Evolutionary conservation across 2,113 vertebrate genomes (phyloP).

Genomic region (Pongo abelii): DNA sequence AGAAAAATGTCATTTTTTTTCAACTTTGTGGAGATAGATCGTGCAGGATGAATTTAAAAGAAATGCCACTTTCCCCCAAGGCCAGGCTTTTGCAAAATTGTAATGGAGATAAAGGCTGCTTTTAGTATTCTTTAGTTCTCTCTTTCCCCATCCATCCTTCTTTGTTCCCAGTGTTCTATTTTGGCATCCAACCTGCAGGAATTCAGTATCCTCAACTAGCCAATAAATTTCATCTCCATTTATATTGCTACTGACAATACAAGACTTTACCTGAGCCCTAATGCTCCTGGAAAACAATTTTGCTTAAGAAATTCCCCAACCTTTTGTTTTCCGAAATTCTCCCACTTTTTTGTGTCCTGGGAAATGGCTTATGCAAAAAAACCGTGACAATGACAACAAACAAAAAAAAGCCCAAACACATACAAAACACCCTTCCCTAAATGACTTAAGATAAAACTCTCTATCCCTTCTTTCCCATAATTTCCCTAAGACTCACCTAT

Average conservation of each 20-base stretch:
- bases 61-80: constrained; percentile 42
- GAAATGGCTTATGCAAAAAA: neutral
- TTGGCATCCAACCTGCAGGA: neutral
- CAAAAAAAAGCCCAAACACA: neutral
- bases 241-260: neutral
- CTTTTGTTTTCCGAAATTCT: neutral
- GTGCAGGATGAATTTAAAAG: constrained; percentile 54
- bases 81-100: constrained; percentile 32
- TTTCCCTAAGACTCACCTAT: neutral
- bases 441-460: neutral
- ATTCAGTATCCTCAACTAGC: neutral
- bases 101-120: constrained; percentile 38
- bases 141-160: neutral
- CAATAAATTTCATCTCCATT: neutral
- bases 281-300: neutral
- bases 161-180: neutral
- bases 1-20: neutral
- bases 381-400: too few species aligned
- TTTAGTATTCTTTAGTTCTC: neutral
- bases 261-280: neutral
- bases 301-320: constrained; percentile 27
- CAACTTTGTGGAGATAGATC: constrained; percentile 34
- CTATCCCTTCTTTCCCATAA: neutral
- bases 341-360: neutral
- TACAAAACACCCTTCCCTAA: neutral